These are phyloP conservation scores for Sardina pilchardus DNA, from an alignment of 2,113 vertebrate genomes.

Conservation along the genomic window DNA sequence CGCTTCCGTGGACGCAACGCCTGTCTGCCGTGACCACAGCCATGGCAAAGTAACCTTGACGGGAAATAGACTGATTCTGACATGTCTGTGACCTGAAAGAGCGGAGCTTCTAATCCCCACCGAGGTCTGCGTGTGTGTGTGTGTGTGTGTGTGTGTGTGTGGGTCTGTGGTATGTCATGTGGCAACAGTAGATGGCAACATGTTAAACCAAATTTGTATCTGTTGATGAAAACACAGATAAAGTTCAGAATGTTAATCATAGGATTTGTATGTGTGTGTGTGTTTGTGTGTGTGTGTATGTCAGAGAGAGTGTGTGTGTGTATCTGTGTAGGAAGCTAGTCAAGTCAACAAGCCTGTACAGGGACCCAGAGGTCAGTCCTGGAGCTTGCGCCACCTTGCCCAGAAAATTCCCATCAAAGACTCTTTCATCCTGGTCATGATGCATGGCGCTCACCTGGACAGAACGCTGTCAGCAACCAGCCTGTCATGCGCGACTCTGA, in stretches of 20 bases:
- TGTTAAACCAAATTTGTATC: neutral
- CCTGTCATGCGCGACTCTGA: conserved; percentile 19
- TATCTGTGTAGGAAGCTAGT: neutral
- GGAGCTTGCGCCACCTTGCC: neutral
- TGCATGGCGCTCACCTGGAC: neutral
- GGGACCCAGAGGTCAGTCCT: neutral
- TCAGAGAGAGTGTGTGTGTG: too few species aligned
- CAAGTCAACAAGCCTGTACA: neutral
- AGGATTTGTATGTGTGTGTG: neutral
- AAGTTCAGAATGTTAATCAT: neutral
- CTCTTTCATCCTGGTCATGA: neutral
- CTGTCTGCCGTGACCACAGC: neutral
- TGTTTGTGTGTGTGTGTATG: neutral
- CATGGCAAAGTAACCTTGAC: neutral
- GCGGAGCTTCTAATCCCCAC: neutral
- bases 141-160: neutral
- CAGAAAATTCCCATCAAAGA: neutral
- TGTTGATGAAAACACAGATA: neutral
- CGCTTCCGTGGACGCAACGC: neutral
- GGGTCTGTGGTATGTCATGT: neutral
- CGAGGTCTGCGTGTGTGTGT: neutral
- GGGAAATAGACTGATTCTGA: neutral
- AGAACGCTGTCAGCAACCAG: neutral
- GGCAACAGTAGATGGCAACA: neutral
- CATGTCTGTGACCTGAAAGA: neutral